Percentiles rank a stretch among this genome's conserved stretches.
Conservation (phyloP, 2,888 invertebrate species). For the Prenolepis imparis region DNA sequence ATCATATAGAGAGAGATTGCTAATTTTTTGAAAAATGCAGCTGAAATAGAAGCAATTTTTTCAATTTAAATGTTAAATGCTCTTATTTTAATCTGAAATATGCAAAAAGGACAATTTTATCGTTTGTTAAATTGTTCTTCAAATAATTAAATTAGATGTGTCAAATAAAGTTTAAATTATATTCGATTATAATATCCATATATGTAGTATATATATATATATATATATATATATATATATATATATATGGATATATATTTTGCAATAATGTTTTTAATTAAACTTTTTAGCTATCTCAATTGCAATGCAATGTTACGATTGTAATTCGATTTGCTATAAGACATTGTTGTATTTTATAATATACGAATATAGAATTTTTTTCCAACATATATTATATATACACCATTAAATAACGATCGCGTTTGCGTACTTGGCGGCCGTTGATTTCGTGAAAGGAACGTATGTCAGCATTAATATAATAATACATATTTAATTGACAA, state of each 20-base stretch:
- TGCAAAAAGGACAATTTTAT: neutral
- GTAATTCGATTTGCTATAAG: constrained; percentile 7
- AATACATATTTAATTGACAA: neutral
- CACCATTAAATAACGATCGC: neutral
- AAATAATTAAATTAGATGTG: neutral
- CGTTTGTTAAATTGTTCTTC: neutral
- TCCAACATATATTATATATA: neutral
- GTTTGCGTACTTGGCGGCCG: constrained; percentile 28
- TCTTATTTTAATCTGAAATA: neutral
- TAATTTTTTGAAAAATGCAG: neutral
- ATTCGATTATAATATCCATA: neutral
- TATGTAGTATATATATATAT: no score
- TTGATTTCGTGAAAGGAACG: constrained; percentile 10
- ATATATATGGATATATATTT: neutral
- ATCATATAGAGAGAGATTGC: neutral
- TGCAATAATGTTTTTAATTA: neutral
- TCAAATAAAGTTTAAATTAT: neutral
- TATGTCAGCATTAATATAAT: constrained; percentile 19
- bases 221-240: neutral
- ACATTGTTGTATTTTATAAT: constrained; percentile 36
- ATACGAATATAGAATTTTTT: constrained; percentile 25
- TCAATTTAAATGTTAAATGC: neutral
- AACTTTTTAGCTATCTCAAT: neutral
- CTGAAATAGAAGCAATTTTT: neutral
- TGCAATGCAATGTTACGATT: neutral